Evolutionary conservation across 2,113 vertebrate species (phyloP), one percentile per base, ranked within the genome.

Genomic region (Pelodiscus sinensis): DNA sequence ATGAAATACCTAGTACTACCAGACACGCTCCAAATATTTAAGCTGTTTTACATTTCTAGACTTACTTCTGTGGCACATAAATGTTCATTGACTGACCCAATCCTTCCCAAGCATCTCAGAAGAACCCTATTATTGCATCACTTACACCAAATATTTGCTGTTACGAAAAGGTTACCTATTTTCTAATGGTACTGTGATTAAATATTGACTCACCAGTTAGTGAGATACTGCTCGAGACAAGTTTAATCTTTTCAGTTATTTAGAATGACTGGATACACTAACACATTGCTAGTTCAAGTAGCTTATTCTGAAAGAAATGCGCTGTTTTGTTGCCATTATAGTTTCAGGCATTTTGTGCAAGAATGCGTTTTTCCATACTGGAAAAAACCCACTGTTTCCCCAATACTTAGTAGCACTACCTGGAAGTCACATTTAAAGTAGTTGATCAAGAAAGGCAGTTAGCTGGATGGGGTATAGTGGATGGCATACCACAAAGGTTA

Each of bases 171-270:
- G 10, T 44, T 44, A 44, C 58, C 9, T 58, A 11, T 60, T 60
- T 35, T 35, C n/a, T 35, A 71, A 31, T 18, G 1, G n/a, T 68
- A 68, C 65, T 11, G 29, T 31, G 65, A 35, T 71, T 71, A 71
- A 19, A 71, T 71, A 35, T 35, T 71, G n/a, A 71, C n/a, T n/a
- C 18, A 35, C 16, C n/a, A 71, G 9, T 35, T 71, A 21, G 4
- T 8, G 4, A 71, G 18, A 71, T 21, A 35, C 4, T 1, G 1
- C 16, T 71, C 2, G 18, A 21, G 4, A 11, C 18, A 71, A 35
- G 15, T 35, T 21, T 21, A 21, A 11, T 35, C 65, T 71, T 71
- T 4, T 9, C 4, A 71, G 65, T 35, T 35, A 12, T 50, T 77
- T 27, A 50, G 21, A 25, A 27, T 27, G 5, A 50, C 6, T 77